Conservation (phyloP, 2,797 vertebrate species). For the Apogon hyalosoma region DNA sequence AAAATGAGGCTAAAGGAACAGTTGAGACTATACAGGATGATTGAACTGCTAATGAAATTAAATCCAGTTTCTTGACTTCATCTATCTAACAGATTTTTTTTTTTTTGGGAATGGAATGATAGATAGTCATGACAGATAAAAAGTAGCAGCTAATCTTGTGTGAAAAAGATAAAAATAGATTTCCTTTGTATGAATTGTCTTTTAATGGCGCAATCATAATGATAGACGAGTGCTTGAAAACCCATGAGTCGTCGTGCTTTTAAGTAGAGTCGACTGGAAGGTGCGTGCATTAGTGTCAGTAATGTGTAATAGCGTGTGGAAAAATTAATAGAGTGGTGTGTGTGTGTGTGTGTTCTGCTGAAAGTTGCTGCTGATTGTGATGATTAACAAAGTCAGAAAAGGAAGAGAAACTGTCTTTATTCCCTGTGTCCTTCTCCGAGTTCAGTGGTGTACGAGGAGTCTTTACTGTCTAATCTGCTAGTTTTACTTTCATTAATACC, state of each 20-base stretch:
- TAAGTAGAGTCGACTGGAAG: slow-evolving; percentile 5
- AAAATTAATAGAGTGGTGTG: slow-evolving; percentile 18
- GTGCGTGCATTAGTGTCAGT: slow-evolving; percentile 31
- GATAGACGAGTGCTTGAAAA: slow-evolving; percentile 5
- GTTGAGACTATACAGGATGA: not conserved
- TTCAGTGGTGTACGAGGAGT: too few relatives aligned
- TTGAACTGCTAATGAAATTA: not conserved
- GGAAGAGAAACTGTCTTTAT: not conserved
- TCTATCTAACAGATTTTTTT: not conserved
- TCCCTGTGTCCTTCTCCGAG: slow-evolving; percentile 2
- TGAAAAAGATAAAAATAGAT: slow-evolving; percentile 26
- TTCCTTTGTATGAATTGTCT: slow-evolving; percentile 6
- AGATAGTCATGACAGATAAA: not conserved
- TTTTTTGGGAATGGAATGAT: not conserved
- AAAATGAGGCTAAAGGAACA: not conserved
- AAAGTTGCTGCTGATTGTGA: slow-evolving; percentile 6
- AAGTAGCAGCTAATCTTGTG: not conserved
- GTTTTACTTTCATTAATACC: too few relatives aligned
- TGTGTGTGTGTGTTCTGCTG: slow-evolving; percentile 11
- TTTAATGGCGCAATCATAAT: slow-evolving; percentile 14
- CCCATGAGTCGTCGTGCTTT: slow-evolving; percentile 12
- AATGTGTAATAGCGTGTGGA: slow-evolving; percentile 21
- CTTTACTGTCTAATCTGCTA: not conserved
- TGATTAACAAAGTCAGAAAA: not conserved
- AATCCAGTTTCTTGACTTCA: not conserved